Evolutionary conservation across 2,888 invertebrate genomes (phyloP).

Genomic region (Pilophorus perplexus): DNA sequence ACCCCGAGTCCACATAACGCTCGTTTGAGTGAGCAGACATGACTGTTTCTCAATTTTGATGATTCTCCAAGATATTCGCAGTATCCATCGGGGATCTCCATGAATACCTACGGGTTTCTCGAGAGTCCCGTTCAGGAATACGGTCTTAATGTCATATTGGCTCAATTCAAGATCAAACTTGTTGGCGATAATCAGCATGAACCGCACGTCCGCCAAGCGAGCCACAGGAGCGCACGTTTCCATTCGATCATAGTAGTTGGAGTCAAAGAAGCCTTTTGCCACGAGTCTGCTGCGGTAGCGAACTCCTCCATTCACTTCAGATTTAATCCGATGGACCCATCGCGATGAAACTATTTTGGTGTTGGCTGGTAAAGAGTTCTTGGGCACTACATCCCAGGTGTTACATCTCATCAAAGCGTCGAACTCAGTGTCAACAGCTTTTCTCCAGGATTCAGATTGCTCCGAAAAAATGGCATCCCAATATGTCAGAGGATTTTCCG

Average conservation of each 20-base stretch:
- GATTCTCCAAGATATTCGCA: neutral
- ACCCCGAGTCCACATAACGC: neutral
- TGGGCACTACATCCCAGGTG: conserved; percentile 1
- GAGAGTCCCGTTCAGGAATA: neutral
- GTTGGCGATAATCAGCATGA: conserved; percentile 2
- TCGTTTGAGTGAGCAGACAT: neutral
- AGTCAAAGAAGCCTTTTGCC: neutral
- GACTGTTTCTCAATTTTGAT: neutral
- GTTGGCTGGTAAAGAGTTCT: neutral
- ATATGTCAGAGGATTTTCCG: neutral
- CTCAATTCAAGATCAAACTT: neutral
- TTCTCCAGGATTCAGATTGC: neutral
- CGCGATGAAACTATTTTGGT: conserved; percentile 2
- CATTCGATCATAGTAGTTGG: neutral
- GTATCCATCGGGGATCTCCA: conserved; percentile 2
- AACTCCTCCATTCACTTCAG: neutral
- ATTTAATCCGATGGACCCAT: conserved; percentile 2
- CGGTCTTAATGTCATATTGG: conserved; percentile 7
- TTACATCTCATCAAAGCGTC: neutral
- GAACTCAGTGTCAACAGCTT: conserved; percentile 10
- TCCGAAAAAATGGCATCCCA: neutral
- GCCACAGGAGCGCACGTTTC: conserved; percentile 2
- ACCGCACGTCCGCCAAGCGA: neutral
- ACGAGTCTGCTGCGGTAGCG: neutral
- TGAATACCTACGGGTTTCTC: neutral